These are phyloP conservation scores for Oxystoma pomonae DNA, from an alignment of 2,888 invertebrate species.

Conservation along the genomic window DNA sequence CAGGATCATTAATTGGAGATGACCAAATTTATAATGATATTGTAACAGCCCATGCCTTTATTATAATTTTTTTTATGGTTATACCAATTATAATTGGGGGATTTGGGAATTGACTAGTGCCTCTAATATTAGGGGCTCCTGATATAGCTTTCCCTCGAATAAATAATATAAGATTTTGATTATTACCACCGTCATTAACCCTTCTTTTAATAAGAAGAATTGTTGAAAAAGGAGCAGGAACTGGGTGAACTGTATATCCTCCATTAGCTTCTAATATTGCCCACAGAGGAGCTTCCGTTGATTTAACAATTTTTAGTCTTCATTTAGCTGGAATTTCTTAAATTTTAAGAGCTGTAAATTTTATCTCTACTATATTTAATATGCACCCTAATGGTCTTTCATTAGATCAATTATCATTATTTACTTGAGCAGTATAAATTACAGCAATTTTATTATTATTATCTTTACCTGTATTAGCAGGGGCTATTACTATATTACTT, in stretches of 20 bases:
- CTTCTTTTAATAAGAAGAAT: conserved; percentile 54
- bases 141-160: conserved; percentile 81
- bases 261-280: conserved; percentile 56
- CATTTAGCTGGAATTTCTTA: conserved; percentile 71
- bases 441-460: conserved; percentile 62
- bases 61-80: conserved; percentile 69
- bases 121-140: conserved; percentile 70
- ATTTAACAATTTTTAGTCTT: conserved; percentile 71
- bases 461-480: conserved; percentile 72
- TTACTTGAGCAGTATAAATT: conserved; percentile 69
- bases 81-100: conserved; percentile 75
- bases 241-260: conserved; percentile 61
- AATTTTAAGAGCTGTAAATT: conserved; percentile 75
- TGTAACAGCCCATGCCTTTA: conserved; percentile 75
- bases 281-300: conserved; percentile 65
- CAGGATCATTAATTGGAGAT: conserved; percentile 64
- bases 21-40: conserved; percentile 76
- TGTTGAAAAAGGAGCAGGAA: conserved; percentile 67
- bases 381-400: conserved; percentile 59
- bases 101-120: conserved; percentile 79
- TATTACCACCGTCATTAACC: conserved; percentile 66
- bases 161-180: conserved; percentile 83
- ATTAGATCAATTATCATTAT: conserved; percentile 65
- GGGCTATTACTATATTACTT: conserved; percentile 74
- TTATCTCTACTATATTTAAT: conserved; percentile 73